phyloP scores from a whole-genome alignment of 1,140 invertebrate genomes.

The Tigriopus japonicus region DNA sequence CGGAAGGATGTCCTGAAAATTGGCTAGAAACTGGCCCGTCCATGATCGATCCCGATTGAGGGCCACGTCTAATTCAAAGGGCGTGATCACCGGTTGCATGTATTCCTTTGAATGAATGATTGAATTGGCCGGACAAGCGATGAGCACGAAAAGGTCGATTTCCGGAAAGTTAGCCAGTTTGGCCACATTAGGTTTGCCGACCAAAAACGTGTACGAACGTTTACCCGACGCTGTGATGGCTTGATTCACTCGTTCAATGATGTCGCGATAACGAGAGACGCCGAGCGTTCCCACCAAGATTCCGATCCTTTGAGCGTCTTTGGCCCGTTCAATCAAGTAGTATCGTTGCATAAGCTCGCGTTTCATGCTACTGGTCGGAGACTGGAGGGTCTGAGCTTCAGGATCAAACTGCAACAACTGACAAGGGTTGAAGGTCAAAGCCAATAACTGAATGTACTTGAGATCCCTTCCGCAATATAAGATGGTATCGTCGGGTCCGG shows the following conservation, averaged over 20 bases:
- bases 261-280: constrained; percentile 52
- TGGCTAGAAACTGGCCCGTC: constrained; percentile 43
- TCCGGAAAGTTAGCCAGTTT: constrained; percentile 86
- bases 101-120: constrained; percentile 65
- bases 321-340: constrained; percentile 54
- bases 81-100: constrained; percentile 71
- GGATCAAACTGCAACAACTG: constrained; percentile 28
- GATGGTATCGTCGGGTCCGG: constrained; percentile 3
- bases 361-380: neutral
- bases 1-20: constrained; percentile 53
- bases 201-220: constrained; percentile 70
- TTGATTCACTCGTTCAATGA: constrained; percentile 51
- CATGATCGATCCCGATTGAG: constrained; percentile 39
- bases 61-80: constrained; percentile 78
- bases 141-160: constrained; percentile 72
- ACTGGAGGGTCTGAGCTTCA: neutral
- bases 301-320: constrained; percentile 66
- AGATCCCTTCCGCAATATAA: constrained; percentile 19
- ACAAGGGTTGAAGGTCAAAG: constrained; percentile 26
- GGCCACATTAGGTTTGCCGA: constrained; percentile 74
- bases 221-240: constrained; percentile 51
- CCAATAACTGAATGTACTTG: constrained; percentile 17
- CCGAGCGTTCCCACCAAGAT: constrained; percentile 72
- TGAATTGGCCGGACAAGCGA: constrained; percentile 68
- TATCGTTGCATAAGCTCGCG: constrained; percentile 17